Evolutionary conservation across 1,140 invertebrate species (phyloP).

Genomic region (Carposina sasakii): DNA sequence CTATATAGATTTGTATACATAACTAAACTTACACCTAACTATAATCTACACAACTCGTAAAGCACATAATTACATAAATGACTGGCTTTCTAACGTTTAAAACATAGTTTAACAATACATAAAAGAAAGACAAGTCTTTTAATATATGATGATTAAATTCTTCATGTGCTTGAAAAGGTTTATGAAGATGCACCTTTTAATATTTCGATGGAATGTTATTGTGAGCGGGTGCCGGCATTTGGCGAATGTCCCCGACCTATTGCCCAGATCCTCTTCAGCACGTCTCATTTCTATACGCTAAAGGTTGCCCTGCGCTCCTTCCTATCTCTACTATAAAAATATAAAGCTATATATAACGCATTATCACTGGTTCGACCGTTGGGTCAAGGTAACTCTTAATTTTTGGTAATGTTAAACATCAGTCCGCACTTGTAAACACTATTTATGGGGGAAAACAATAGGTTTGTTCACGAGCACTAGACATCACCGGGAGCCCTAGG

Average conservation of each 20-base stretch:
- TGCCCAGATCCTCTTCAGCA: conserved; percentile 14
- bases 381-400: conserved; percentile 68
- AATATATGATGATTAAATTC: too few relatives aligned
- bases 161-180: too few relatives aligned
- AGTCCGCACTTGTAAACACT: conserved; percentile 40
- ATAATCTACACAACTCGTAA: too few relatives aligned
- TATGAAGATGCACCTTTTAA: conserved; percentile 26
- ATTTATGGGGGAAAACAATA: conserved; percentile 27
- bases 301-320: too few relatives aligned
- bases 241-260: conserved; percentile 59
- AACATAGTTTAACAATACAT: too few relatives aligned
- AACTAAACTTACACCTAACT: too few relatives aligned
- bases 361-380: conserved; percentile 58
- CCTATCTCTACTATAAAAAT: conserved; percentile 32
- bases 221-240: conserved; percentile 45
- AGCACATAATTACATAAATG: too few relatives aligned
- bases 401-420: conserved; percentile 63
- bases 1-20: too few relatives aligned
- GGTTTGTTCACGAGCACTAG: conserved; percentile 13
- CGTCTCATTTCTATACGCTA: too few relatives aligned
- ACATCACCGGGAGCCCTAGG: conserved; percentile 33
- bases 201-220: conserved; percentile 50
- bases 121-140: too few relatives aligned
- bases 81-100: too few relatives aligned
- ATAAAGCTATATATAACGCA: conserved; percentile 57